Base-by-base conservation (phyloP, 2,797 vertebrate genomes). In the Hippocampus kuda region DNA sequence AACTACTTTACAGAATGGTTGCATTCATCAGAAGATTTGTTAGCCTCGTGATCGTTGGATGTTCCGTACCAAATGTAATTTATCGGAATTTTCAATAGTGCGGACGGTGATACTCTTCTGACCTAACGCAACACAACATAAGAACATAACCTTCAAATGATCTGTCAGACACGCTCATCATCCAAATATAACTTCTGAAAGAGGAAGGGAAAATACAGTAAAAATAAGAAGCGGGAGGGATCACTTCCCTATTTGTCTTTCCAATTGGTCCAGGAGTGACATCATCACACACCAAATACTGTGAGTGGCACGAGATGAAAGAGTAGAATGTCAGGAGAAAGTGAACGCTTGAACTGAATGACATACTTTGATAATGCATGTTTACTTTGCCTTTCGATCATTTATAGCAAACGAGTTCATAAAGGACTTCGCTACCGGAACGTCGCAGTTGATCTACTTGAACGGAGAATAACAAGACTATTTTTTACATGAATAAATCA, bases 201-300 rank as follows among this genome's bases (percentile, higher is more conserved):
- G 78, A 82, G 83, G 78, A 87, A 88, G 77, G 72, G 70, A 83
- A 75, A 82, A 77, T 71, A 76, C 54, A 65, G 46, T 74, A 71
- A 73, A 76, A 81, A 77, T 66, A 67, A 13, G 77, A 77, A 78
- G 76, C 67, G 61, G 65, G 68, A 75, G 76, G 70, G 53, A 67
- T 74, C 70, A 80, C 69, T 80, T 84, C 82, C 71, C 66, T 71
- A 72, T 85, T 83, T 76, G 70, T 76, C 62, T 77, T 22, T 78
- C 59, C 65, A 20, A 53, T 65, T 18, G 68, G 66, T 72, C 22
- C 38, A 48, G 46, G 30, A 70, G 34, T 68, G 69, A 74, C 64
- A 44, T 72, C 60, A 53, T 77, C 46, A 68, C 59, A 67, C 67
- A 69, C 72, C 26, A 70, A 42, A 75, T 67, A 56, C 22, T 51